phyloP scores from a whole-genome alignment of 2,113 vertebrate species.

The Epinephelus fuscoguttatus region DNA sequence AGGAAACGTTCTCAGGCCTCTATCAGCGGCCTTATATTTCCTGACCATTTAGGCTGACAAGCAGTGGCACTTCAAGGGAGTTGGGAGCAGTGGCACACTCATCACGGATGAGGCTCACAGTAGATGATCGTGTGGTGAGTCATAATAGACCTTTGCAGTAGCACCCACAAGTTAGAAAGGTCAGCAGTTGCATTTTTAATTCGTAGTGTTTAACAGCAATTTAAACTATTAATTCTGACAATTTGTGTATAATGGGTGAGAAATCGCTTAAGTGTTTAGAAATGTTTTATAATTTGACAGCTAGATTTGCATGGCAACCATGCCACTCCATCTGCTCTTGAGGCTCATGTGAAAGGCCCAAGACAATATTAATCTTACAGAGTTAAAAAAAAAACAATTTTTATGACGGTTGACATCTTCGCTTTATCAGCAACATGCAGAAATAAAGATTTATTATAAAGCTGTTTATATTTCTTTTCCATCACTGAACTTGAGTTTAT shows the following conservation, averaged over 20 bases:
- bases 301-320: neutral
- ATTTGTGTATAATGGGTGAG: neutral
- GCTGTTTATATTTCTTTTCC: neutral
- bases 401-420: neutral
- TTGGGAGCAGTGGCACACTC: neutral
- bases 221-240: slow-evolving; percentile 13
- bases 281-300: neutral
- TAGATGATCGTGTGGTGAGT: slow-evolving; percentile 30
- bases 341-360: neutral
- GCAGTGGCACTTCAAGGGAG: slow-evolving; percentile 28
- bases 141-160: slow-evolving; percentile 30
- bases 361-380: too few relatives aligned
- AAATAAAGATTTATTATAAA: neutral
- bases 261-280: neutral
- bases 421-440: neutral
- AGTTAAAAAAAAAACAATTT: too few relatives aligned
- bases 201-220: slow-evolving; percentile 4
- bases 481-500: neutral
- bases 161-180: slow-evolving; percentile 39
- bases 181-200: slow-evolving; percentile 34
- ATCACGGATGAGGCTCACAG: slow-evolving; percentile 7
- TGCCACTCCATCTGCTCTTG: neutral
- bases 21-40: slow-evolving; percentile 33
- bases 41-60: slow-evolving; percentile 56
- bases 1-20: slow-evolving; percentile 38